A percentile compares a stretch with the other conserved stretches of the same genome.
phyloP scores from a whole-genome alignment of 2,888 invertebrate genomes.

The Pseudococcus jackbeardsleyi region DNA sequence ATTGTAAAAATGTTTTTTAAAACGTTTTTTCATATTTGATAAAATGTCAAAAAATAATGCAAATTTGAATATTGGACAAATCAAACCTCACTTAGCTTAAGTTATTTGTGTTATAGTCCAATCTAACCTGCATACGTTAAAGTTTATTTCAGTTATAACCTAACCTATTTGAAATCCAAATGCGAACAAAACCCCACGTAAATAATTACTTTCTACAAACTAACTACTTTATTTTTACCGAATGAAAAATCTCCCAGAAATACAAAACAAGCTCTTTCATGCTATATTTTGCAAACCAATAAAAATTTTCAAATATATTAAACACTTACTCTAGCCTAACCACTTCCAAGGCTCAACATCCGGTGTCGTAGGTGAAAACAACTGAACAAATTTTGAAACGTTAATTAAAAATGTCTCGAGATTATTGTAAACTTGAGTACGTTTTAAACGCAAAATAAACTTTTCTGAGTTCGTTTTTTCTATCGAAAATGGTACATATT shows the following conservation, averaged over 20 bases:
- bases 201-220: not conserved
- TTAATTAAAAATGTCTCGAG: conserved; percentile 8
- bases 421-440: not conserved
- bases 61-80: too few species aligned
- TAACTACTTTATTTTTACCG: not conserved
- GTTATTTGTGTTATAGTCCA: too few species aligned
- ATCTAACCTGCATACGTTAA: too few species aligned
- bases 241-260: not conserved
- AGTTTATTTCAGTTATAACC: too few species aligned
- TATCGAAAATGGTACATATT: not conserved
- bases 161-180: not conserved
- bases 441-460: not conserved
- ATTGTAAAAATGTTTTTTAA: too few species aligned
- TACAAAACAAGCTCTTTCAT: conserved; percentile 38
- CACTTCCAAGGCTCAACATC: conserved; percentile 91
- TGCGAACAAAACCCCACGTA: not conserved
- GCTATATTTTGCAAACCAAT: conserved; percentile 24
- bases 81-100: too few species aligned
- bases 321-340: conserved; percentile 78
- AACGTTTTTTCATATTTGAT: too few species aligned
- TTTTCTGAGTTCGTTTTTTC: not conserved
- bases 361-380: conserved; percentile 90
- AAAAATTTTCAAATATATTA: conserved; percentile 51
- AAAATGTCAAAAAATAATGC: too few species aligned
- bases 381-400: conserved; percentile 75